Base-by-base conservation (phyloP, 2,888 invertebrate species). In the Brachyopa scutellaris region DNA sequence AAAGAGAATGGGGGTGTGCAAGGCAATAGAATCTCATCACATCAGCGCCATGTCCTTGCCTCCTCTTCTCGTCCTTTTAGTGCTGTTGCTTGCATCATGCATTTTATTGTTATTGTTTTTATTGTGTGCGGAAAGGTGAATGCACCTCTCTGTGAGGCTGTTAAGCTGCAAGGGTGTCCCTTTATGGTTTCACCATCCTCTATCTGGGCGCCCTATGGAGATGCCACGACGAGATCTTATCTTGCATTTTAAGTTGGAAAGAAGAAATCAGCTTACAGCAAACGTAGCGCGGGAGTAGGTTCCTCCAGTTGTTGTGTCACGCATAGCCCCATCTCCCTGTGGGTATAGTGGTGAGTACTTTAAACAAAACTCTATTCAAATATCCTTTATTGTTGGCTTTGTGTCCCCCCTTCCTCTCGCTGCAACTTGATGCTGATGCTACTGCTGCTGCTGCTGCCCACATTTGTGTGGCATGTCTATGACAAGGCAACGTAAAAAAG, bases 321-420 rank as follows among this genome's bases (percentile, higher is more conserved):
- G 77, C 82, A 77, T 82, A 70, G 70, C 26, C 13, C 15, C 19
- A 3, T 15, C 9, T 26, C 23, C 38, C 17, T 8, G 7, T 40
- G 19, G 26, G 57, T 45, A 47, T 6, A n/a, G 4, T 26, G 6
- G 21, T 59, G 31, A 33, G 23, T 45, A 64, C 82, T 70, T 82
- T 77, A 72, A 66, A 77, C 70, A 82, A 82, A 77, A 77, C 77
- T 61, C 77, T 77, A 77, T 82, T 82, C 77, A 77, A 82, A 82
- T 82, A 72, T 72, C 70, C 66, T 72, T 66, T 82, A 70, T 82
- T 77, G 55, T 82, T 66, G 53, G 70, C 77, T 82, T 77, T 76
- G 64, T 70, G 21, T 53, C 13, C 45, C 62, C 51, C 49, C 13
- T 17, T 21, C 31, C n/a, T n/a, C 33, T 19, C 33, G 49, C 17